Evolutionary conservation across 64 coral and sea anemone genomes (phyloP).

Genomic region (Stichodactyla mertensii): DNA sequence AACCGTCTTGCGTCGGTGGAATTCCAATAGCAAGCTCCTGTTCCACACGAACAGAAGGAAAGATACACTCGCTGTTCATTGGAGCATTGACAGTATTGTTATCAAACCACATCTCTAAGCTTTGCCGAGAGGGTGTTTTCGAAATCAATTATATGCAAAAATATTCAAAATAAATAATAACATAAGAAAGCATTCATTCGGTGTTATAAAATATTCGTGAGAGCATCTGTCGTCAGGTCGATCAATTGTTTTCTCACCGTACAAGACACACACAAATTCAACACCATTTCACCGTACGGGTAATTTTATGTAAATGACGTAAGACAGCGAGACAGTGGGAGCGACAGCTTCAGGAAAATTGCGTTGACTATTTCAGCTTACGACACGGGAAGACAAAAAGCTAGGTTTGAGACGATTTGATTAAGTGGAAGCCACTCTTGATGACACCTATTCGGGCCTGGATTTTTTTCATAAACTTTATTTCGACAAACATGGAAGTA

Average conservation of each 20-base stretch:
- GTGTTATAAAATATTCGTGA: not conserved
- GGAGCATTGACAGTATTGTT: too few species aligned
- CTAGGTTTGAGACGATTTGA: not conserved
- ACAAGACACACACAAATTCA: not conserved
- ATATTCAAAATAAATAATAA: conserved; percentile 1
- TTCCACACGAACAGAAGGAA: not conserved
- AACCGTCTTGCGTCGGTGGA: not conserved
- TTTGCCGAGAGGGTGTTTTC: not conserved
- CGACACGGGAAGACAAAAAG: not conserved
- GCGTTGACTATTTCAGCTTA: not conserved
- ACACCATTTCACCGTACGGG: not conserved
- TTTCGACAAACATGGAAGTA: conserved; percentile 4
- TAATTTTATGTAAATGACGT: not conserved
- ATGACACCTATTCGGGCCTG: not conserved
- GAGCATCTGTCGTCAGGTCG: not conserved
- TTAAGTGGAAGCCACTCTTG: not conserved
- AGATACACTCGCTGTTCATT: not conserved
- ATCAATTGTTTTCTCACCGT: not conserved
- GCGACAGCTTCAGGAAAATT: not conserved
- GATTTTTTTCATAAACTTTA: conserved; percentile 5
- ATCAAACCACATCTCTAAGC: not conserved
- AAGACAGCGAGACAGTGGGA: not conserved
- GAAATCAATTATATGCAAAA: not conserved
- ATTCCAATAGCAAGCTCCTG: not conserved
- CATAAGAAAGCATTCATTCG: not conserved